Conservation (phyloP, 92 coral and sea anemone species). For the Zoanthus sociatus region DNA sequence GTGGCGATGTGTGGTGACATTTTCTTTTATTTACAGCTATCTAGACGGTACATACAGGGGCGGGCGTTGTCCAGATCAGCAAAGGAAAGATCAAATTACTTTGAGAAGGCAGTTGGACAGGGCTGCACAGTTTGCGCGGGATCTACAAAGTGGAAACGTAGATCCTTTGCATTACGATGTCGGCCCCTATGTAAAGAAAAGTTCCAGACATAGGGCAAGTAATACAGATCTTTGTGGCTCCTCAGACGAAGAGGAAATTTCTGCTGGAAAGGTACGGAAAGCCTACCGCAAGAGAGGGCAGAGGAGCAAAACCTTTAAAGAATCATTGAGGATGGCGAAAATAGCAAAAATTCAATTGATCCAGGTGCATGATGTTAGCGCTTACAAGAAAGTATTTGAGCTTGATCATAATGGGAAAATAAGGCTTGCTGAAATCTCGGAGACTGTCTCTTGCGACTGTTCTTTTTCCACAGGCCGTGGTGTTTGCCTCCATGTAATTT, state of each 20-base stretch:
- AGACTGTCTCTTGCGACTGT: conserved; percentile 70
- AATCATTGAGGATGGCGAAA: conserved; percentile 60
- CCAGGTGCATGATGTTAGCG: conserved; percentile 67
- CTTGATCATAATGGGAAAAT: conserved; percentile 61
- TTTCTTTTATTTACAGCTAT: conserved; percentile 36
- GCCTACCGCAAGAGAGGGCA: conserved; percentile 31
- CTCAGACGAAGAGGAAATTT: conserved; percentile 34
- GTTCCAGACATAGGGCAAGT: conserved; percentile 61
- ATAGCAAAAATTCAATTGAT: conserved; percentile 46
- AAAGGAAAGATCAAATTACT: conserved; percentile 48
- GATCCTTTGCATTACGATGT: conserved; percentile 39
- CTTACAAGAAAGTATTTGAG: conserved; percentile 63
- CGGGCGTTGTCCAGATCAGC: conserved; percentile 59
- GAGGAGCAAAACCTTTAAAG: conserved; percentile 53
- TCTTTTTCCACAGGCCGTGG: conserved; percentile 43
- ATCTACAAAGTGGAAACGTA: conserved; percentile 45
- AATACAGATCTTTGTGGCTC: conserved; percentile 41
- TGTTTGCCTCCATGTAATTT: conserved; percentile 61
- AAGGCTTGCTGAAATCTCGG: conserved; percentile 69
- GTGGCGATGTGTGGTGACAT: conserved; percentile 15
- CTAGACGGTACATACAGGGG: conserved; percentile 66
- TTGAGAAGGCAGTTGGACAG: conserved; percentile 41
- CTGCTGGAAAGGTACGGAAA: conserved; percentile 13
- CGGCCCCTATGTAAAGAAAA: conserved; percentile 44
- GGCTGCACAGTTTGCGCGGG: too few relatives aligned